Evolutionary conservation across 2,113 vertebrate species (phyloP), one percentile per base, ranked within the genome.

Genomic region (Eulemur macaco): DNA sequence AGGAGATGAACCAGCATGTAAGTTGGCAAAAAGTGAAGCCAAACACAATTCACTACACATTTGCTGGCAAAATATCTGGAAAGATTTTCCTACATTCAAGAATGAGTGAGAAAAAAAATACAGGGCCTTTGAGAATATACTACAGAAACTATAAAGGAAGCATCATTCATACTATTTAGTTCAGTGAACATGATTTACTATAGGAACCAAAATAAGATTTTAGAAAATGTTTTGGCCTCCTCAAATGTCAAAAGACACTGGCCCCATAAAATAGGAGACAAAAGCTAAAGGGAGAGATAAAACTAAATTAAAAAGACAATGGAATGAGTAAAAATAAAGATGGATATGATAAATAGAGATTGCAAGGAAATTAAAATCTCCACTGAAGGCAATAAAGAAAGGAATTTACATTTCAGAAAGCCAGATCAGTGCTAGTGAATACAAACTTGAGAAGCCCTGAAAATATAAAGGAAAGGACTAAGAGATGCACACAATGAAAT

Each of bases 31-130:
- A 96, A 78, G 80, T 71, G 12, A 90, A 96, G 63, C 58, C 56
- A 83, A 87, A 78, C 18, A 52, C 42, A 87, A 73, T 84, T 83
- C 23, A 69, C 42, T 74, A 78, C 10, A 47, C 31, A 83, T 90
- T 74, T 95, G 21, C 34, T 91, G 63, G 82, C n/a, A 74, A 95
- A 94, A 88, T 81, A 84, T 74, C 39, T 91, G n/a, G 64, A 83
- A 94, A 84, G 5, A 42, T 88, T 71, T 96, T 86, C 73, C 63
- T 87, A 76, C 9, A 69, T 69, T 81, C 64, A 80, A 80, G 56
- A 96, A 87, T 68, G 23, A 93, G 3, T 66, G 5, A 77, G 12
- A 52, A 23, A 50, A 47, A 68, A 60, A 80, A 29, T 63, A 11
- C 21, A 76, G 21, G 39, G 7, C 7, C 74, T 73, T 37, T 80